Base-by-base conservation (phyloP, 2,113 vertebrate species). In the Actenoides hombroni region DNA sequence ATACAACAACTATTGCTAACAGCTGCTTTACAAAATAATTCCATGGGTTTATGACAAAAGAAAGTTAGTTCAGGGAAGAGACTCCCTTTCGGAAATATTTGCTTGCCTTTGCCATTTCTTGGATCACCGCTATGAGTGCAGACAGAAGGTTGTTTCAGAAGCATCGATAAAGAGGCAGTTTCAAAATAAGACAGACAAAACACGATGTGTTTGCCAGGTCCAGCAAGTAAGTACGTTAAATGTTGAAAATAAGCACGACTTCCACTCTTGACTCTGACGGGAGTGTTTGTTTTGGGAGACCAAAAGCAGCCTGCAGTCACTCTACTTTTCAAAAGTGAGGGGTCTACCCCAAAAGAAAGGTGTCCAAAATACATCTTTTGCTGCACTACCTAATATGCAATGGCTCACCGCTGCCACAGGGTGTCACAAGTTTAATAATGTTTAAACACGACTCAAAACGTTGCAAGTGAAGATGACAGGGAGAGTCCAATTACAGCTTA, bases 381-480 rank as follows among this genome's bases (percentile, higher is more conserved):
- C 9, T 21, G 33, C 3, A 87, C 25, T 15, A 67, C 14, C 17
- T 6, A 18, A 64, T 39, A 87, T 86, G 97, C 86, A 98, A 49
- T 96, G 82, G 80, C 95, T 94, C 25, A n/a, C 23, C 76, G 63
- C 80, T 71, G 81, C 97, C 97, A 98, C 97, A 94, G 95, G 97
- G 97, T 96, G 97, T 97, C 97, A 97, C 82, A 96, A 96, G 95
- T 79, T 97, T 90, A 97, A 97, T 96, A 77, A 95, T 9, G 64
- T 95, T 97, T 88, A 93, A 93, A 90, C 76, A 70, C 76, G 88
- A 82, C 64, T 82, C 90, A 81, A 80, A 84, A 51, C 3, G 10
- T 25, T 88, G 46, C 42, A 64, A 88, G 69, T 28, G 48, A 93
- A 63, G 80, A 92, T 67, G 76, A 91, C 76, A 64, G 42, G 33